A percentile compares a stretch with the other conserved stretches of the same genome.
Conservation (phyloP, 2,113 vertebrate species). For the Hystrix brachyura region DNA sequence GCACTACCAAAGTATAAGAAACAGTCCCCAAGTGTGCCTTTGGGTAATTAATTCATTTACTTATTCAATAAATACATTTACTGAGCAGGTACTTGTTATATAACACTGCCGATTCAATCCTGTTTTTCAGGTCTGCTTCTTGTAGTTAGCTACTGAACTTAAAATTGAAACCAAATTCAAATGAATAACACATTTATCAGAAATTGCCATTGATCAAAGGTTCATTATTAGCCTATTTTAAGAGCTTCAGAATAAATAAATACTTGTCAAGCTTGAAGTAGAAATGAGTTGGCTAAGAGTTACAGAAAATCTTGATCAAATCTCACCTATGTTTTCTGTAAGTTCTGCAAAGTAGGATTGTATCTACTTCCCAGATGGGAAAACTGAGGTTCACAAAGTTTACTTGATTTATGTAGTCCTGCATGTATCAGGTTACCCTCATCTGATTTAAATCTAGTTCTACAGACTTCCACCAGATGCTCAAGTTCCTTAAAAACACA, state of each 20-base stretch:
- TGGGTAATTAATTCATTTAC: background rate
- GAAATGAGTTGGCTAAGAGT: conserved; percentile 37
- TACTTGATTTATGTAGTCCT: background rate
- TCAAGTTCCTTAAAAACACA: background rate
- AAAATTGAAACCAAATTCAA: conserved; percentile 45
- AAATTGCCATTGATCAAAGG: background rate
- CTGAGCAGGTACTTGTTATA: background rate
- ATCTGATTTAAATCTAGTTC: background rate
- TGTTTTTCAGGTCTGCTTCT: conserved; percentile 32
- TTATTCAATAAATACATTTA: background rate
- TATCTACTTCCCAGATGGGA: background rate
- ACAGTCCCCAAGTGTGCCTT: background rate
- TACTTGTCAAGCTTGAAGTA: conserved; percentile 17
- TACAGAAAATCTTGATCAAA: background rate
- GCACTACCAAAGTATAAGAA: background rate
- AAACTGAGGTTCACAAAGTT: background rate
- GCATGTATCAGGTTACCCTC: background rate
- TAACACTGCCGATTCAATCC: background rate
- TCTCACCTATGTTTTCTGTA: background rate
- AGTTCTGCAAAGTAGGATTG: background rate
- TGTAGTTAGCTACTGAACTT: conserved; percentile 7
- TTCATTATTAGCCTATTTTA: conserved; percentile 32
- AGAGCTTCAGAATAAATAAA: conserved; percentile 30
- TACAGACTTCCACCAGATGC: background rate
- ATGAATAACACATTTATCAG: background rate